Conservation (phyloP, 2,888 invertebrate genomes). For the Eupithecia vulgata region DNA sequence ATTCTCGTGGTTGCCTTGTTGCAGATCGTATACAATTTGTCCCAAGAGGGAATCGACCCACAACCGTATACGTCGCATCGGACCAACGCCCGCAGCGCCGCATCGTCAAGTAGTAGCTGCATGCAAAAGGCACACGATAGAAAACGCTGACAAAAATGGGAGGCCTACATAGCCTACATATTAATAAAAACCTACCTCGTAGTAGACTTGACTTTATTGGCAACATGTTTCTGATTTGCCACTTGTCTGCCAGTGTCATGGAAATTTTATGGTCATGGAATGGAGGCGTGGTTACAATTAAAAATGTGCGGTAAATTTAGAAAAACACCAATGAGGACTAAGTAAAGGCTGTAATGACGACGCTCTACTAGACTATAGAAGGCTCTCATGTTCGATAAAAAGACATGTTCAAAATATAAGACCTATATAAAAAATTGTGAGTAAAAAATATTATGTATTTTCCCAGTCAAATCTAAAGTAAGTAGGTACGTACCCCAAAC, state of each 20-base stretch:
- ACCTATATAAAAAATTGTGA: no score
- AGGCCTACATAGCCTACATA: neutral
- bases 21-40: no score
- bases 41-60: no score
- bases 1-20: no score
- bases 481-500: neutral
- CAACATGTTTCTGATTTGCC: no score
- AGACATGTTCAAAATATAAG: fast-evolving
- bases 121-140: neutral
- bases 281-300: no score
- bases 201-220: neutral
- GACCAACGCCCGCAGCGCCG: no score
- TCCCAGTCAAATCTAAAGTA: neutral
- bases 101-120: neutral
- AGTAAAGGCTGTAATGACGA: neutral
- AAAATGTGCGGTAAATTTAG: no score
- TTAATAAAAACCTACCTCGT: neutral
- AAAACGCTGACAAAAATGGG: neutral
- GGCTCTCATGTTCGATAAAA: neutral
- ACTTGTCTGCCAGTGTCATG: no score
- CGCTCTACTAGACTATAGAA: neutral
- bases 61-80: no score
- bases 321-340: no score
- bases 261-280: no score
- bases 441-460: neutral